A percentile compares a stretch with the other conserved stretches of the same genome.
Evolutionary conservation across 2,888 invertebrate species (phyloP).

Genomic region (Lathronympha strigana): DNA sequence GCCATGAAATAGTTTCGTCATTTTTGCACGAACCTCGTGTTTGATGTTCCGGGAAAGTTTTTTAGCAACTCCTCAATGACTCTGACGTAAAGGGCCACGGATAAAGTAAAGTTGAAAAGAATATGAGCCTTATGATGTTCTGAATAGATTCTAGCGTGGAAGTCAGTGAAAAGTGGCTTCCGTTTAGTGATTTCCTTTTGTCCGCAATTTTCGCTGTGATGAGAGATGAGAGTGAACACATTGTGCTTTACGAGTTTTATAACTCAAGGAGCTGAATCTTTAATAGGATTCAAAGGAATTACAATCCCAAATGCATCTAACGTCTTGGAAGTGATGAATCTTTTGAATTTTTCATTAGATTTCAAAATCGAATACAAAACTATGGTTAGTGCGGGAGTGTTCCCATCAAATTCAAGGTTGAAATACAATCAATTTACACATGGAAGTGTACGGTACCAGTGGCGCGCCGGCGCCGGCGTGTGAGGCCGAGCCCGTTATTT

Average conservation of each 20-base stretch:
- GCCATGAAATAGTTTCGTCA: conserved; percentile 2
- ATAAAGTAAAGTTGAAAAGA: conserved; percentile 10
- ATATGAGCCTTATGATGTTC: conserved; percentile 6
- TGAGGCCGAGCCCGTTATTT: conserved; percentile 53
- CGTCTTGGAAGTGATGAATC: conserved; percentile 1
- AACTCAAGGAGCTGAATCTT: neutral
- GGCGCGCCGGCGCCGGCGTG: conserved; percentile 32
- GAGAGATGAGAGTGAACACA: neutral
- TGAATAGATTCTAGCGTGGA: conserved; percentile 15
- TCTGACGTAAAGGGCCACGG: conserved; percentile 6
- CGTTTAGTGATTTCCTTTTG: conserved; percentile 26
- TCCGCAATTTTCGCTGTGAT: conserved; percentile 9
- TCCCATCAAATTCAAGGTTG: conserved; percentile 26
- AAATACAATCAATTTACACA: conserved; percentile 40
- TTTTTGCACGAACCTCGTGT: conserved; percentile 5
- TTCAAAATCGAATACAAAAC: conserved; percentile 12
- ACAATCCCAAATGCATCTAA: conserved; percentile 9
- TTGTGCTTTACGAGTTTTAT: conserved; percentile 6
- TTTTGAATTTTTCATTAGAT: conserved; percentile 13
- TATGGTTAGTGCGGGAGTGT: conserved; percentile 18
- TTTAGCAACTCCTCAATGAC: conserved; percentile 23
- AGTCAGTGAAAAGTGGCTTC: conserved; percentile 20
- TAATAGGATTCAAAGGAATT: conserved; percentile 6
- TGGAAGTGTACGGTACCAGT: conserved; percentile 33
- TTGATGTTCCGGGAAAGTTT: conserved; percentile 26